phyloP scores from a whole-genome alignment of 2,797 vertebrate species.

The Enteromius radiatus region DNA sequence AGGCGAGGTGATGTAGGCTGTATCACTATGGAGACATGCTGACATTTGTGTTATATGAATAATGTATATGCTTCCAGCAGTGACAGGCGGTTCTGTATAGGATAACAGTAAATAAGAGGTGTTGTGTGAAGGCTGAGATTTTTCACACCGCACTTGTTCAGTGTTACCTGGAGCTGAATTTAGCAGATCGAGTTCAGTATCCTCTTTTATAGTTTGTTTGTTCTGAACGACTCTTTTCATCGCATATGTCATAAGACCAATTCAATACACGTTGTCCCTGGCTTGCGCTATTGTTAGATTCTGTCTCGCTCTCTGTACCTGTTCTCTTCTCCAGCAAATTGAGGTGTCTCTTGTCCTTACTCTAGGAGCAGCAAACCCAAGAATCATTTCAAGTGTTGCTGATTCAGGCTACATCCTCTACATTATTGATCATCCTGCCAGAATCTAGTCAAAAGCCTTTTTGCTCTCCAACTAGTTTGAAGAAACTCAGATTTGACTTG shows the following conservation, averaged over 20 bases:
- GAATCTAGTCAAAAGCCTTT: slow-evolving; percentile 7
- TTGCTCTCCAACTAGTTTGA: slow-evolving; percentile 29
- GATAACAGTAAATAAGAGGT: slow-evolving; percentile 28
- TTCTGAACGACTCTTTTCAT: neutral
- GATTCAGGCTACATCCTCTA: slow-evolving; percentile 25
- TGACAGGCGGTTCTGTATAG: slow-evolving; percentile 27
- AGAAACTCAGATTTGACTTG: slow-evolving; percentile 20
- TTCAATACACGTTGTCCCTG: neutral
- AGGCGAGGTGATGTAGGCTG: slow-evolving; percentile 40
- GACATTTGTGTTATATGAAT: slow-evolving; percentile 51
- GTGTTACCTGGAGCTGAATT: slow-evolving; percentile 28
- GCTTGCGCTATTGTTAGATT: slow-evolving; percentile 7
- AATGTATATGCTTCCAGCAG: slow-evolving; percentile 31
- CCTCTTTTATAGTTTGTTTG: slow-evolving; percentile 18
- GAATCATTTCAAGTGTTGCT: slow-evolving; percentile 19
- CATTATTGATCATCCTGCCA: slow-evolving; percentile 40
- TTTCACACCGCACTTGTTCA: slow-evolving; percentile 14
- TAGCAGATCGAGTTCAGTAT: slow-evolving; percentile 5
- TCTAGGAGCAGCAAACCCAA: neutral
- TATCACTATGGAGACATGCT: slow-evolving; percentile 34
- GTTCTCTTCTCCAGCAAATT: slow-evolving; percentile 23
- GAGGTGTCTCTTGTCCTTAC: neutral
- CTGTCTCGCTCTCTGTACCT: slow-evolving; percentile 10
- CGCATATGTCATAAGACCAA: slow-evolving; percentile 27
- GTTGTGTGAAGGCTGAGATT: slow-evolving; percentile 31